Conservation (phyloP, 1,140 invertebrate genomes). For the Meloidogyne hapla region DNA sequence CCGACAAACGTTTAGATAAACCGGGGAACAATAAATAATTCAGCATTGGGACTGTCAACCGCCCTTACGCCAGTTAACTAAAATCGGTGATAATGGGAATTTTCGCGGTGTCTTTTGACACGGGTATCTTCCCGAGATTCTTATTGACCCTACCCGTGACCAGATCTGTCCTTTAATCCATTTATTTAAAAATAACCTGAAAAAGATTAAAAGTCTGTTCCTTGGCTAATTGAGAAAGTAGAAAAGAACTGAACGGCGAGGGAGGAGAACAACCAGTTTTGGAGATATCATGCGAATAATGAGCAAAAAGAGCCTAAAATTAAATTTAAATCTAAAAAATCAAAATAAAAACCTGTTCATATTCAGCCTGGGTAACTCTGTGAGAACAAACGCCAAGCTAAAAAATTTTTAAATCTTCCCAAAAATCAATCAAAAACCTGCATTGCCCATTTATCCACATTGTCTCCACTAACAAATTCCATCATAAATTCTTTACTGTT, state of each 20-base stretch:
- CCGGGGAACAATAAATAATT: no score
- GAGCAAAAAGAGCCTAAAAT: constrained; percentile 13
- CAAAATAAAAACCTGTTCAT: constrained; percentile 17
- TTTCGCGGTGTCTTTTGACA: no score
- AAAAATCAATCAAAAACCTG: constrained; percentile 37
- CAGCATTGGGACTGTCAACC: no score
- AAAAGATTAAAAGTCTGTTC: constrained; percentile 48
- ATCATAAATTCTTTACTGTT: constrained; percentile 41
- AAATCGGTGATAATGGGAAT: no score
- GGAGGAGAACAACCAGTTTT: background rate
- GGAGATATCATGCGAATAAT: background rate
- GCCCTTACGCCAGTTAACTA: no score
- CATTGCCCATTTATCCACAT: constrained; percentile 48
- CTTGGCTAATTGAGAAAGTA: constrained; percentile 45
- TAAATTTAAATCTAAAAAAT: background rate
- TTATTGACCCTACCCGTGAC: no score
- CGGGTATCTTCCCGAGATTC: no score
- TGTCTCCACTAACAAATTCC: constrained; percentile 31
- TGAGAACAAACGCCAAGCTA: constrained; percentile 52
- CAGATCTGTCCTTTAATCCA: no score
- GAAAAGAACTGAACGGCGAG: constrained; percentile 37
- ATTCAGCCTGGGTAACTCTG: constrained; percentile 47
- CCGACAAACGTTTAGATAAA: no score
- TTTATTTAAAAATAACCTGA: constrained; percentile 37
- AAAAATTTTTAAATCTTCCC: constrained; percentile 18